A percentile compares a stretch with the other conserved stretches of the same genome.
Conservation (phyloP, 35 echinoderm and acorn worm species). For the Eucidaris tribuloides region DNA sequence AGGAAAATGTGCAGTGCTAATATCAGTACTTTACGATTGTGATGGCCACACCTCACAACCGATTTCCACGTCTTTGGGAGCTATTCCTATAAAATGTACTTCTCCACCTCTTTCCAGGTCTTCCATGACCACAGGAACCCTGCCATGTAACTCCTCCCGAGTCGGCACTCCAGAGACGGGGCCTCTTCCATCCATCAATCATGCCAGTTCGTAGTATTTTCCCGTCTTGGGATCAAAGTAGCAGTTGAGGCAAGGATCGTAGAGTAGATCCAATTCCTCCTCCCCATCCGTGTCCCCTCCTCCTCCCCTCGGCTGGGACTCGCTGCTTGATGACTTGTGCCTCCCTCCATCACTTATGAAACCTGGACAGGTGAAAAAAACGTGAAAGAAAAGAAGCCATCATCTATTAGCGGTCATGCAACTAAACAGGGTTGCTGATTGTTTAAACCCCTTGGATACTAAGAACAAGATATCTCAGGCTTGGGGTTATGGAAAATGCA, state of each 20-base stretch:
- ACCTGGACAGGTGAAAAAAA: neutral
- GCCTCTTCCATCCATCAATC: too few species aligned
- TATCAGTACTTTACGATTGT: too few species aligned
- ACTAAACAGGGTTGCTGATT: neutral
- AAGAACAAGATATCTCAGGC: too few species aligned
- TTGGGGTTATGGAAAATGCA: too few species aligned
- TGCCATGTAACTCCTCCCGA: too few species aligned
- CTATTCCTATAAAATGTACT: too few species aligned
- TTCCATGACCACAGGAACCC: too few species aligned
- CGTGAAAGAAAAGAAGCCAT: neutral
- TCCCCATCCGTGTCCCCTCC: conserved; percentile 45
- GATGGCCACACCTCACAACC: too few species aligned
- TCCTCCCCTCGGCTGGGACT: conserved; percentile 18
- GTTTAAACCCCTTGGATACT: neutral
- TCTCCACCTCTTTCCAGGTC: too few species aligned
- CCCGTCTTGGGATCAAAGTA: conserved; percentile 94
- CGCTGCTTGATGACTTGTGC: conserved; percentile 65
- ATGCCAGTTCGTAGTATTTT: conserved; percentile 95
- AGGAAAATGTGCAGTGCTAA: too few species aligned
- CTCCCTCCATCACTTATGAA: conserved; percentile 2
- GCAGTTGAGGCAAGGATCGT: conserved; percentile 97
- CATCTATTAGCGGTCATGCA: neutral
- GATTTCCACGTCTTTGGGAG: too few species aligned
- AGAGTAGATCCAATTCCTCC: conserved; percentile 88
- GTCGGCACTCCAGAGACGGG: too few species aligned